Percentiles rank a stretch among this genome's conserved stretches.
These are phyloP conservation scores for Masnerella sp. DNA, from an alignment of 2,888 invertebrate species.

Conservation along the genomic window DNA sequence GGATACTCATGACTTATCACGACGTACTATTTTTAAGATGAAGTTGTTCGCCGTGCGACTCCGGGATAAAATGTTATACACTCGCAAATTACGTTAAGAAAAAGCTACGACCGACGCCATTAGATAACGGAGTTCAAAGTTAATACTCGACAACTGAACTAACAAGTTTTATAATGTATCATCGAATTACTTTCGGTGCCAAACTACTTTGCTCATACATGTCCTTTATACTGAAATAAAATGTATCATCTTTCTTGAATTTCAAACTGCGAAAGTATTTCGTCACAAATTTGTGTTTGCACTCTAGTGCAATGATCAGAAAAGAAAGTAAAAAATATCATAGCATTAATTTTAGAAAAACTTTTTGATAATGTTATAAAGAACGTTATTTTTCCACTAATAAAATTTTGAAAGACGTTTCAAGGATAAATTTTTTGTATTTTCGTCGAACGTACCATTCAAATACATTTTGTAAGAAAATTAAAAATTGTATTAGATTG, in stretches of 20 bases:
- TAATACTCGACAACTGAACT: constrained; percentile 31
- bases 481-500: too few relatives aligned
- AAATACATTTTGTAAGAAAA: too few relatives aligned
- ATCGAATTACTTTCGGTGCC: constrained; percentile 25
- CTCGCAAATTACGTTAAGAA: constrained; percentile 29
- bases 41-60: constrained; percentile 12
- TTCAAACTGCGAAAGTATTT: too few relatives aligned
- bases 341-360: too few relatives aligned
- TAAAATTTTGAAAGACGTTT: too few relatives aligned
- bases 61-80: constrained; percentile 6
- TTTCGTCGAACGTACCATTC: too few relatives aligned
- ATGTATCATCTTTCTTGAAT: background rate
- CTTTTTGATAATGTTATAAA: too few relatives aligned
- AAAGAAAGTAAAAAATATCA: too few relatives aligned
- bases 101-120: constrained; percentile 32
- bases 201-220: constrained; percentile 18
- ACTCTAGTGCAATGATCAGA: too few relatives aligned
- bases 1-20: constrained; percentile 2
- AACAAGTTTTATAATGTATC: constrained; percentile 44
- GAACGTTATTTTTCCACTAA: too few relatives aligned
- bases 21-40: constrained; percentile 9
- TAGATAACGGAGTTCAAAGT: constrained; percentile 39
- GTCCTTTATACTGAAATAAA: constrained; percentile 10
- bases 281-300: too few relatives aligned
- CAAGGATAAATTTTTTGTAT: too few relatives aligned